These are phyloP conservation scores for Glandiceps talaboti DNA, from an alignment of 53 echinoderm and acorn worm genomes.

Conservation along the genomic window DNA sequence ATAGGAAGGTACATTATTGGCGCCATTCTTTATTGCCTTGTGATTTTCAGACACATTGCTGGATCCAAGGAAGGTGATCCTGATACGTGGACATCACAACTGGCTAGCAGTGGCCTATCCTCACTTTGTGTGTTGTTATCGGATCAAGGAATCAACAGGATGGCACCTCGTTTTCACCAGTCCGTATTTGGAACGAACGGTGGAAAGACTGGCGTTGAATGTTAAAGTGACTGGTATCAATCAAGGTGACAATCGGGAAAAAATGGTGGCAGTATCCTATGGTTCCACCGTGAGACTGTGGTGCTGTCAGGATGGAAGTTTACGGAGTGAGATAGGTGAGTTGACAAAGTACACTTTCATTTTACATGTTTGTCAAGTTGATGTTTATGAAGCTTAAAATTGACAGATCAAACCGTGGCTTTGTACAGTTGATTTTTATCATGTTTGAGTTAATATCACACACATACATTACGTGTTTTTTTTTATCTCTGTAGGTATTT, in stretches of 20 bases:
- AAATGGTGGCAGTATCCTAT: constrained; percentile 98
- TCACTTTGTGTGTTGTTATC: constrained; percentile 89
- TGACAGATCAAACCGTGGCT: not conserved
- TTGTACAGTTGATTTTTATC: not conserved
- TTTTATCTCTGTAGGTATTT: constrained; percentile 42
- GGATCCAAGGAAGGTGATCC: constrained; percentile 70
- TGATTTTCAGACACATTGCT: constrained; percentile 42
- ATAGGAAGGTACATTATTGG: too few relatives aligned
- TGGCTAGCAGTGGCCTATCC: constrained; percentile 89
- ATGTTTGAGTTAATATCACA: too few relatives aligned
- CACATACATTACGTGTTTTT: too few relatives aligned
- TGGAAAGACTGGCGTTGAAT: constrained; percentile 89
- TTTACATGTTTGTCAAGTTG: too few relatives aligned
- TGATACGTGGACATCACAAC: constrained; percentile 76
- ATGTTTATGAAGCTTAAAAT: not conserved
- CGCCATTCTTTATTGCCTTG: too few relatives aligned
- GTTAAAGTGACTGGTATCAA: constrained; percentile 52
- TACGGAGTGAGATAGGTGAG: constrained; percentile 40
- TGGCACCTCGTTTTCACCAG: constrained; percentile 85
- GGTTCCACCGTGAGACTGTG: constrained; percentile 85
- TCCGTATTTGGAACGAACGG: constrained; percentile 69
- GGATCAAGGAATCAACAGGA: constrained; percentile 91
- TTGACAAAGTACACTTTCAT: too few relatives aligned
- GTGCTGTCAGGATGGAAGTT: constrained; percentile 76
- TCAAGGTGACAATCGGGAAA: constrained; percentile 71